Evolutionary conservation across 2,113 vertebrate species (phyloP).

Genomic region (Otocyon megalotis): DNA sequence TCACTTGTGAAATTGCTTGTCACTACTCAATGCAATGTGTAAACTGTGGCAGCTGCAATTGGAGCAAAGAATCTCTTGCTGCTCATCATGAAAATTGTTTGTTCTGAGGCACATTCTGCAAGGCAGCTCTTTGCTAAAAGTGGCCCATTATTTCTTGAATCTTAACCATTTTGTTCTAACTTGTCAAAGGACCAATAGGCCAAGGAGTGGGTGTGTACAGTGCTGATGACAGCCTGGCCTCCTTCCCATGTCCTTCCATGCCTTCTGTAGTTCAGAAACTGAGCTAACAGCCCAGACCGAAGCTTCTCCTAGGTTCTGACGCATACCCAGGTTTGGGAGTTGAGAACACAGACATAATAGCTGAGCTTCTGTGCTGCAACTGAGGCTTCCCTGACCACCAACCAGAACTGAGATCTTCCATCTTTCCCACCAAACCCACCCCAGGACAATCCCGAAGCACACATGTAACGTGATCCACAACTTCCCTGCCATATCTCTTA

Average conservation of each 20-base stretch:
- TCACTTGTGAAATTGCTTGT: conserved; percentile 73
- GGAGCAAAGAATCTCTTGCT: conserved; percentile 67
- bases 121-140: conserved; percentile 65
- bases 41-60: conserved; percentile 63
- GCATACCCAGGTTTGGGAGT: neutral
- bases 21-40: conserved; percentile 56
- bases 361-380: neutral
- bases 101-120: conserved; percentile 36
- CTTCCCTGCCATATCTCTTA: neutral
- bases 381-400: neutral
- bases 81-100: conserved; percentile 65
- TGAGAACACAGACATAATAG: neutral
- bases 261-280: neutral
- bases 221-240: neutral
- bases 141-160: conserved; percentile 62
- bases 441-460: neutral
- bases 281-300: neutral
- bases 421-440: neutral
- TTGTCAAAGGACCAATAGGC: conserved; percentile 40
- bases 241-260: neutral
- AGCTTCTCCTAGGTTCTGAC: neutral
- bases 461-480: neutral
- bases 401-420: neutral
- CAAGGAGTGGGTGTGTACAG: neutral
- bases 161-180: conserved; percentile 66